Percentiles rank a stretch among this genome's conserved stretches.
These are phyloP conservation scores for Esperia sulphurella DNA, from an alignment of 2,888 invertebrate genomes.

Conservation along the genomic window DNA sequence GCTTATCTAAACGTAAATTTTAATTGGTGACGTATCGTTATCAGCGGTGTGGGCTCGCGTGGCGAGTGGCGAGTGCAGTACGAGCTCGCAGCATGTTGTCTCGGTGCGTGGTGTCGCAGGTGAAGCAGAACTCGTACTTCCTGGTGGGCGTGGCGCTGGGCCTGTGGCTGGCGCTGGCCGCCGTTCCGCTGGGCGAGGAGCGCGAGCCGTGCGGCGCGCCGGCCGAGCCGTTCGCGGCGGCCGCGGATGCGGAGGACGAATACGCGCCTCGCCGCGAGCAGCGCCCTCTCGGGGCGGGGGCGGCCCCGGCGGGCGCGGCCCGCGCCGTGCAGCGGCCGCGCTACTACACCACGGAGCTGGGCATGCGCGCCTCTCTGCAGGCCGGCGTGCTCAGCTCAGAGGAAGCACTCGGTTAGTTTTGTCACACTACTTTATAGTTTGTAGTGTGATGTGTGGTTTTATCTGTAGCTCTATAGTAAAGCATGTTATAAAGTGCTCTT, in stretches of 20 bases:
- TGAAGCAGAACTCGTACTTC: slow-evolving; percentile 79
- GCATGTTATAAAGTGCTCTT: too few relatives aligned
- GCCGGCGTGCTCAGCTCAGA: slow-evolving; percentile 91
- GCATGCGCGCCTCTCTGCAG: slow-evolving; percentile 87
- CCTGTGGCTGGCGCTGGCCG: slow-evolving; percentile 73
- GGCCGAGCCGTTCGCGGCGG: slow-evolving; percentile 17
- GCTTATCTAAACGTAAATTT: background rate
- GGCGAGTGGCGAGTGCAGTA: too few relatives aligned
- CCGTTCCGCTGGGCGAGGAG: slow-evolving; percentile 67
- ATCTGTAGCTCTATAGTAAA: too few relatives aligned
- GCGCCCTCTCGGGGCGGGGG: slow-evolving; percentile 40
- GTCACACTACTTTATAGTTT: too few relatives aligned
- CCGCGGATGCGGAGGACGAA: slow-evolving; percentile 37
- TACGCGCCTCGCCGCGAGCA: slow-evolving; percentile 62
- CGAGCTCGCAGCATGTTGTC: slow-evolving; percentile 63
- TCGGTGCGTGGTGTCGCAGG: slow-evolving; percentile 66
- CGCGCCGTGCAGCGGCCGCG: slow-evolving; percentile 88
- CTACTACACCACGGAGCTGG: slow-evolving; percentile 97
- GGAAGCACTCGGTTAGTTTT: slow-evolving; percentile 76
- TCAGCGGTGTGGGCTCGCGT: background rate
- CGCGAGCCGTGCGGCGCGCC: slow-evolving; percentile 24
- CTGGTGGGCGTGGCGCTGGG: slow-evolving; percentile 77
- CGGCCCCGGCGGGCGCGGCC: slow-evolving; percentile 30
- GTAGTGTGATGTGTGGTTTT: too few relatives aligned
- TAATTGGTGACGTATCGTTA: background rate